Evolutionary conservation across 1,140 invertebrate species (phyloP).

Genomic region (Stenopsyche tienmushanensis): DNA sequence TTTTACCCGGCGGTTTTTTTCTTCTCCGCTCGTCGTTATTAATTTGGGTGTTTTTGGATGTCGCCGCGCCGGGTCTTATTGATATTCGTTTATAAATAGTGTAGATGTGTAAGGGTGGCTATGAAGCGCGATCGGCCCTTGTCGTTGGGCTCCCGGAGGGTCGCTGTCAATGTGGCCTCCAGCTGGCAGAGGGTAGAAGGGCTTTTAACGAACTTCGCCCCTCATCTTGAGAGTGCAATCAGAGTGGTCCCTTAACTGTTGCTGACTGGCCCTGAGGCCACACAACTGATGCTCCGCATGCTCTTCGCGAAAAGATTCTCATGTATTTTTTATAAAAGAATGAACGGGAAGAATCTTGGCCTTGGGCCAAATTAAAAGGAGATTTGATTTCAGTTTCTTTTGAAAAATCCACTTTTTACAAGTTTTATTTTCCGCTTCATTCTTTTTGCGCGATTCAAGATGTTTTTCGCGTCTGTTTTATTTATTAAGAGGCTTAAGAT

Average conservation of each 20-base stretch:
- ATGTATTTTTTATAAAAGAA: background rate
- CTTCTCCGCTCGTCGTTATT: too few species aligned
- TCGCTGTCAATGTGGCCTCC: conserved; percentile 31
- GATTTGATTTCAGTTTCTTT: background rate
- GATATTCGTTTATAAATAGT: too few species aligned
- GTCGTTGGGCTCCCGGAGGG: background rate
- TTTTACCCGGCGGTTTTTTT: too few species aligned
- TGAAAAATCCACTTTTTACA: background rate
- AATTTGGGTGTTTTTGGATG: too few species aligned
- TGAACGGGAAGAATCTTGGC: background rate
- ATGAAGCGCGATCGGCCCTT: background rate
- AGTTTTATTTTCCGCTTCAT: too few species aligned
- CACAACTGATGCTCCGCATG: background rate
- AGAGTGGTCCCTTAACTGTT: conserved; percentile 32
- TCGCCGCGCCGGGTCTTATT: too few species aligned
- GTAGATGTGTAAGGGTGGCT: background rate
- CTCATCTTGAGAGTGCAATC: conserved; percentile 34
- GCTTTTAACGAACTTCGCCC: conserved; percentile 36
- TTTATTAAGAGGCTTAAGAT: too few species aligned
- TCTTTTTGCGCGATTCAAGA: too few species aligned
- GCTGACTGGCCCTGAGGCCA: conserved; percentile 22
- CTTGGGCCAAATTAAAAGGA: background rate
- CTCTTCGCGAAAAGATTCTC: conserved; percentile 6
- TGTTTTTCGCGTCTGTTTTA: too few species aligned
- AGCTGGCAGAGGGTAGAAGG: conserved; percentile 25